Evolutionary conservation across 2,113 vertebrate species (phyloP), one percentile per base, ranked within the genome.

Genomic region (Probosciger aterrimus): DNA sequence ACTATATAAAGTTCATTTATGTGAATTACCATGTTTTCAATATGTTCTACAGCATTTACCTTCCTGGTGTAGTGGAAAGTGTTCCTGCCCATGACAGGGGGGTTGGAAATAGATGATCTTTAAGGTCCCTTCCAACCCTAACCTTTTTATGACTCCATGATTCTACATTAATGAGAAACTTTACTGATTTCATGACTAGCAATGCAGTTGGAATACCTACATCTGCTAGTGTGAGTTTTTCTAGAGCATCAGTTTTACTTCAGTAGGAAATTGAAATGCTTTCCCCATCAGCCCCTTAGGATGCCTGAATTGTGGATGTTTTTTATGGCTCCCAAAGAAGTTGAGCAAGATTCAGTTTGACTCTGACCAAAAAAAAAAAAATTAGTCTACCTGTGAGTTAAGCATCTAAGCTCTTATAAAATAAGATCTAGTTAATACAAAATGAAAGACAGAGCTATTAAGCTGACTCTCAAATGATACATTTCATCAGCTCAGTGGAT

Each of bases 301-400:
- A 62, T 69, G 90, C 11, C 6, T 55, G 9, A 63, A 25, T 0
- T 43, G 6, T 28, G n/a, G 28, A 8, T 62, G 1, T 0, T 20
- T 44, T 10, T 12, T 67, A 53, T n/a, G 10, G 6, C 10, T 35
- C 24, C 13, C 18, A 59, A 88, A 30, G 37, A 52, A 47, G 6
- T 10, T 4, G 20, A 6, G 3, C 41, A 28, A 18, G 17, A 31
- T 78, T 52, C 27, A 64, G 6, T 50, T 76, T 37, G 33, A 60
- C 11, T 33, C 23, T 35, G 55, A 67, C 25, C 50, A 8, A 57
- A 4, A 18, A 67, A 20, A 60, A 18, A 69, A 11, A 64, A 75
- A 37, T 10, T 33, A 18, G 3, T 14, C 11, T 22, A 30, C 8
- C 8, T 52, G 6, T 14, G 37, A 68, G 10, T 67, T 78, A 74